Evolutionary conservation across 30 jellyfish, hydroid and myxozoan species (phyloP).

Genomic region (Turritopsis rubra): DNA sequence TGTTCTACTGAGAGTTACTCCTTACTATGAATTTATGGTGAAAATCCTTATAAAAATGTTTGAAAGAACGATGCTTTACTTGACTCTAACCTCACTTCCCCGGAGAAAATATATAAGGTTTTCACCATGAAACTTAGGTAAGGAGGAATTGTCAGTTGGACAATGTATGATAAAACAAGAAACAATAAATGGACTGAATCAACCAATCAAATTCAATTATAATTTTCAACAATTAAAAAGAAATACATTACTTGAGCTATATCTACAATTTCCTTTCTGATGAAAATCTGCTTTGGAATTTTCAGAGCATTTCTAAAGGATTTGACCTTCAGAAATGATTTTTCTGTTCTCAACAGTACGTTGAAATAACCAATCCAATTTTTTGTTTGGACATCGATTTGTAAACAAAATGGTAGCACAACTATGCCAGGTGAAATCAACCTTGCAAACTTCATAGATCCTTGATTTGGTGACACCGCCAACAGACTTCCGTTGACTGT

Average conservation of each 20-base stretch:
- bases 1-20: no score
- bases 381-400: not conserved
- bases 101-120: no score
- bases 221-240: no score
- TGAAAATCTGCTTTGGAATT: not conserved
- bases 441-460: not conserved
- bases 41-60: no score
- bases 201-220: not conserved
- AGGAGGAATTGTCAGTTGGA: not conserved
- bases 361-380: not conserved
- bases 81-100: no score
- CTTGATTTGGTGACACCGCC: not conserved
- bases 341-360: not conserved
- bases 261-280: not conserved
- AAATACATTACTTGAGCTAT: not conserved
- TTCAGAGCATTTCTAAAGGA: not conserved
- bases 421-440: not conserved
- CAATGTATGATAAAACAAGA: not conserved
- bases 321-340: not conserved
- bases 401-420: not conserved
- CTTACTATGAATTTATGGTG: no score
- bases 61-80: no score
- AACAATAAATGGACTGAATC: not conserved
- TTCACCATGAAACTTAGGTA: no score
- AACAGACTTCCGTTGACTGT: not conserved